A percentile compares a stretch with the other conserved stretches of the same genome.
Evolutionary conservation across 1,140 invertebrate genomes (phyloP).

Genomic region (Ylistrum balloti): DNA sequence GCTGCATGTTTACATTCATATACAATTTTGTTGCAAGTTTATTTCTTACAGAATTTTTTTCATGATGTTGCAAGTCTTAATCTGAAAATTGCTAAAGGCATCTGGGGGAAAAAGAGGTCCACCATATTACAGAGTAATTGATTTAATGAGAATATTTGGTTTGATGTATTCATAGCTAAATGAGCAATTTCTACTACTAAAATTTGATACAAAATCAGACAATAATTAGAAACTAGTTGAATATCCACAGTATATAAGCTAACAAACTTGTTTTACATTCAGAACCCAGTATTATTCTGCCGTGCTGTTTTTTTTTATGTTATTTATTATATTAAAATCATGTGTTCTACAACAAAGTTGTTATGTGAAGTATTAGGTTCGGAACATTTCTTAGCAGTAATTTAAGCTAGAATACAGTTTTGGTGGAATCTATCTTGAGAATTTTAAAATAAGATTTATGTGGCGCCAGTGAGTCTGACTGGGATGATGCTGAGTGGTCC

Average conservation of each 20-base stretch:
- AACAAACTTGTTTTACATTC: neutral
- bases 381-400: neutral
- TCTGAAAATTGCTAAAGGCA: neutral
- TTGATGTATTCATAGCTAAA: too few relatives aligned
- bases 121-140: neutral
- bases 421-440: neutral
- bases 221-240: neutral
- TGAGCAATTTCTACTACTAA: too few relatives aligned
- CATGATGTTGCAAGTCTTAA: neutral
- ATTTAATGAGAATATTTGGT: too few relatives aligned
- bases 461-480: neutral
- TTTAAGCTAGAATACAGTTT: neutral
- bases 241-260: neutral
- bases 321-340: neutral
- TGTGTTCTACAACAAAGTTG: neutral
- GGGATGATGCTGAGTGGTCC: neutral
- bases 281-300: neutral
- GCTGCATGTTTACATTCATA: neutral
- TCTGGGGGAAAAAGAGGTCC: neutral
- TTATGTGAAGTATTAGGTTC: neutral
- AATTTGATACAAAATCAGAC: too few relatives aligned
- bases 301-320: neutral
- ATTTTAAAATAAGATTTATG: slow-evolving; percentile 36
- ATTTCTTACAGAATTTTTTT: neutral
- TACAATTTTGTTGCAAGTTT: neutral